Evolutionary conservation across 2,888 invertebrate genomes (phyloP), one percentile per base, ranked within the genome.

Genomic region (Epirrita christyi): DNA sequence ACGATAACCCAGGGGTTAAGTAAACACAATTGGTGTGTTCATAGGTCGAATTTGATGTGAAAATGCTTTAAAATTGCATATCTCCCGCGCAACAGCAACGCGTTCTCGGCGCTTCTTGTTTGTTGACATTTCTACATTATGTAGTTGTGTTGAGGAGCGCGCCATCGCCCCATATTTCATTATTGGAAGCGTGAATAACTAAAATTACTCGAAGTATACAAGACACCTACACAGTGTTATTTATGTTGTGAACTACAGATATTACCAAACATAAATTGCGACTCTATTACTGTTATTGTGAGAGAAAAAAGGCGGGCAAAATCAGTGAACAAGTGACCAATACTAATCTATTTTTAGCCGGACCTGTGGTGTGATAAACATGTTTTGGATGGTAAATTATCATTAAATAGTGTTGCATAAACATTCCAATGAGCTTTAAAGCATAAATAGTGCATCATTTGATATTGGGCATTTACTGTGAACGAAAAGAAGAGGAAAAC

Each of bases 301-400:
- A 69, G 71, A 72, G 74, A 72, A 83, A 85, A 82, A 88, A 88
- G 83, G 85, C 88, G 88, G 86, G 85, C 78, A 80, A 85, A 88
- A 85, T 84, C 83, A 76, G 86, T 86, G 87, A 79, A 81, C 81
- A 75, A 86, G 85, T 88, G 86, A 83, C 77, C 80, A 84, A 81
- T 77, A 75, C 71, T 58, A 63, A 75, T 81, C 88, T 91, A 91
- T 91, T 90, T 88, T 80, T 91, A 91, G 91, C 77, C 73, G 64
- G 76, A 79, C 78, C 75, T 75, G 77, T 80, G 78, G 73, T 76
- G 79, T 76, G 81, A 78, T 83, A 76, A 75, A 76, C 66, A 73
- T 73, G 75, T 80, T 80, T 80, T 77, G 67, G 55, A 62, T 59
- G 62, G 59, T 69, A 68, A 54, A 66, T 66, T 59, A 64, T 60